These are phyloP conservation scores for Isichthys henryi DNA, from an alignment of 2,113 vertebrate genomes.

Conservation along the genomic window DNA sequence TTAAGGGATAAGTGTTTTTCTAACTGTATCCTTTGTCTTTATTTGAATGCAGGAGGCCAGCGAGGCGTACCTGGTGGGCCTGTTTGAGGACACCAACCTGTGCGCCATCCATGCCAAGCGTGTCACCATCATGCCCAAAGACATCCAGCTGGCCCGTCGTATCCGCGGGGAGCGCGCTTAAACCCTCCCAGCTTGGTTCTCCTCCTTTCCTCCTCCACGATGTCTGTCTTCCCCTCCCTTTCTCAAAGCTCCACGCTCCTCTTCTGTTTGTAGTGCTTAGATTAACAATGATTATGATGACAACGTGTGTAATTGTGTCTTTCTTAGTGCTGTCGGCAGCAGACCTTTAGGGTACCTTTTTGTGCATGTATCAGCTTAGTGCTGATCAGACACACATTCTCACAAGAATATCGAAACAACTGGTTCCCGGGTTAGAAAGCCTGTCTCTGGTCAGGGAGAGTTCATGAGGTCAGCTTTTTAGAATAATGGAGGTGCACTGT, in stretches of 20 bases:
- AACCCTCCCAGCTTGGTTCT: slow-evolving; percentile 25
- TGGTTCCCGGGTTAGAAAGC: neutral
- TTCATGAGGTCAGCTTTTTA: slow-evolving; percentile 17
- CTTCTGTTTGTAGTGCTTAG: slow-evolving; percentile 56
- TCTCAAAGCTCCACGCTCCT: neutral
- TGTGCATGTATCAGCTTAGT: slow-evolving; percentile 54
- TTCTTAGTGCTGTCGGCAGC: slow-evolving; percentile 56
- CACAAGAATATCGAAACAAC: slow-evolving; percentile 29
- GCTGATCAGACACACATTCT: slow-evolving; percentile 44
- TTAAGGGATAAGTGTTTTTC: neutral
- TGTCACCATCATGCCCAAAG: slow-evolving; percentile 74
- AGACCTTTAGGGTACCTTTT: slow-evolving; percentile 54
- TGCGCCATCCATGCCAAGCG: slow-evolving; percentile 71
- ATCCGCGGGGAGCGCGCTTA: slow-evolving; percentile 72
- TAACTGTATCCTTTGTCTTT: neutral
- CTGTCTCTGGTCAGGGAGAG: slow-evolving; percentile 4
- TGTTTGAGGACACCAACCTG: slow-evolving; percentile 74
- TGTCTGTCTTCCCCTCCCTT: slow-evolving; percentile 31
- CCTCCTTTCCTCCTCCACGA: slow-evolving; percentile 26
- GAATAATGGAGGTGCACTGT: neutral
- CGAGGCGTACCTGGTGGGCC: slow-evolving; percentile 71
- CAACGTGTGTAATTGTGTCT: slow-evolving; percentile 57
- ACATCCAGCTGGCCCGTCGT: slow-evolving; percentile 72
- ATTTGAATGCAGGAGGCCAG: slow-evolving; percentile 61
- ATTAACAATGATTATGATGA: slow-evolving; percentile 52